Evolutionary conservation across 2,113 vertebrate genomes (phyloP).

Genomic region (Coptodon rendalli): DNA sequence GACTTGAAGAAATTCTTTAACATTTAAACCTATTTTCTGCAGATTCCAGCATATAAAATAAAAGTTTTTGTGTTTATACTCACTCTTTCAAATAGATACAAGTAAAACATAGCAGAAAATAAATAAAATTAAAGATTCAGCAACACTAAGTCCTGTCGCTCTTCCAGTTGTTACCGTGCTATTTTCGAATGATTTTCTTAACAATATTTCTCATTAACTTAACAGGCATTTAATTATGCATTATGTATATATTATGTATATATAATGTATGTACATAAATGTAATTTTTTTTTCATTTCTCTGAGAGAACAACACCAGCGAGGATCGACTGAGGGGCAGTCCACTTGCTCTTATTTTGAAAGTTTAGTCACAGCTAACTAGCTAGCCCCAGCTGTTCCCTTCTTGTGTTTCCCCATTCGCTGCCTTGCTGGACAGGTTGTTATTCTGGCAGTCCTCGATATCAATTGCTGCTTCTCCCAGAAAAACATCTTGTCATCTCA

Average conservation of each 20-base stretch:
- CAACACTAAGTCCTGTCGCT: neutral
- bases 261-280: neutral
- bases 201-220: neutral
- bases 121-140: neutral
- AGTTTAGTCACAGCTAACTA: neutral
- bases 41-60: neutral
- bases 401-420: neutral
- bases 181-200: neutral
- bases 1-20: neutral
- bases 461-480: neutral
- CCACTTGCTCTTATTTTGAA: neutral
- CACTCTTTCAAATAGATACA: neutral
- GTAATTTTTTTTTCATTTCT: neutral
- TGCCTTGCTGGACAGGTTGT: neutral
- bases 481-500: neutral
- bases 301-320: neutral
- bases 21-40: neutral
- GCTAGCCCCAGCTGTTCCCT: neutral
- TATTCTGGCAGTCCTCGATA: neutral
- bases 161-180: neutral
- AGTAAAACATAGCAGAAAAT: fast-evolving
- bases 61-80: fast-evolving
- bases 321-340: neutral
- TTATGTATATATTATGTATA: neutral
- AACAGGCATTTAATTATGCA: neutral